These are phyloP conservation scores for Dyspetes luteomarginatus DNA, from an alignment of 2,888 invertebrate species.

Conservation along the genomic window DNA sequence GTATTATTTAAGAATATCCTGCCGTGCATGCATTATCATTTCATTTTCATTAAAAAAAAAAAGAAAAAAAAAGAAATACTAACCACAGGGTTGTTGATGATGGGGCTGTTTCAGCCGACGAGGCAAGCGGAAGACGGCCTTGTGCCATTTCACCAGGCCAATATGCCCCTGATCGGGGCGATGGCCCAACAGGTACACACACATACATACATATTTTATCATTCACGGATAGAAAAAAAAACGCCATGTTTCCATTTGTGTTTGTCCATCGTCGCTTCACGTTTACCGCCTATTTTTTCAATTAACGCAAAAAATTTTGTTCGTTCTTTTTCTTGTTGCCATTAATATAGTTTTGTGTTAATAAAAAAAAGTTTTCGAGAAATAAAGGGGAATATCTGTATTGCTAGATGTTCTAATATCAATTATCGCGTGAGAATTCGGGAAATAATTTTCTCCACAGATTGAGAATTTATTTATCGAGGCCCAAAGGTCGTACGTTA, in stretches of 20 bases:
- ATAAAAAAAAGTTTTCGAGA: neutral
- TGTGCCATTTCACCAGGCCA: slow-evolving; percentile 85
- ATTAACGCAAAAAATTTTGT: no score
- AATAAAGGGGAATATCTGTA: neutral
- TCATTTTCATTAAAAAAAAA: slow-evolving; percentile 70
- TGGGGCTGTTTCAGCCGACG: slow-evolving; percentile 84
- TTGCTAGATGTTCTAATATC: neutral
- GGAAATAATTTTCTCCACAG: slow-evolving; percentile 7
- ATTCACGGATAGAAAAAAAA: slow-evolving; percentile 53
- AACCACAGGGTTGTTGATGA: slow-evolving; percentile 79
- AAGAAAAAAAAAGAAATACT: slow-evolving; percentile 68
- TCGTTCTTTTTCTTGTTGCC: slow-evolving; percentile 5
- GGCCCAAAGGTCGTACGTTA: slow-evolving; percentile 24
- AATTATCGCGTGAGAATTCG: neutral
- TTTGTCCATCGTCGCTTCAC: slow-evolving; percentile 70
- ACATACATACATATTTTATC: slow-evolving; percentile 73
- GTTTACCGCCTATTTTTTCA: slow-evolving; percentile 33
- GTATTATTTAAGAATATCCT: slow-evolving; percentile 65
- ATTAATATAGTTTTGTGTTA: neutral
- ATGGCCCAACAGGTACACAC: slow-evolving; percentile 83
- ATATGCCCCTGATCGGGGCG: slow-evolving; percentile 88
- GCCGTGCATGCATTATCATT: slow-evolving; percentile 74
- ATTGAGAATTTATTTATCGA: slow-evolving; percentile 1
- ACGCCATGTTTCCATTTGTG: slow-evolving; percentile 78
- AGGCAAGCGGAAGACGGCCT: slow-evolving; percentile 86